Conservation (phyloP, 1,140 invertebrate genomes). For the Periplaneta americana region DNA sequence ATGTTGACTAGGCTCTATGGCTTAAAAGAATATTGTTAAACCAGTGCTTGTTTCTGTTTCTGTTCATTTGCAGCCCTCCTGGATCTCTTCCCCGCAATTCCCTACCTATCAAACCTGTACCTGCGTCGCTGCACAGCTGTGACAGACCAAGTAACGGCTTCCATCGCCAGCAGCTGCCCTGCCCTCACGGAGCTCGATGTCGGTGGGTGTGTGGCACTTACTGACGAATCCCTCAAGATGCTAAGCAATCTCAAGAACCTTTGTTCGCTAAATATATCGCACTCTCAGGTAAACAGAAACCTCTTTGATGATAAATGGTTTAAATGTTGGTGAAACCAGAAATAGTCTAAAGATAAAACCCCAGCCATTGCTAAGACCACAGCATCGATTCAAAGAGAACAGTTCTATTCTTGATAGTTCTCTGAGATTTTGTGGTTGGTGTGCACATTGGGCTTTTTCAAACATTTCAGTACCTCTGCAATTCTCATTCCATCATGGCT, state of each 20-base stretch:
- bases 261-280: background rate
- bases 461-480: too few species aligned
- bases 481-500: too few species aligned
- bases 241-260: background rate
- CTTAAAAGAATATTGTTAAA: background rate
- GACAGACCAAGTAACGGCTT: background rate
- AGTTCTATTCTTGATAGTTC: too few species aligned
- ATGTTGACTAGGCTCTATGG: too few species aligned
- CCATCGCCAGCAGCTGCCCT: background rate
- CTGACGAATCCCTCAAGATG: background rate
- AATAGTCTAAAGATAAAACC: too few species aligned
- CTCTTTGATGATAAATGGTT: too few species aligned
- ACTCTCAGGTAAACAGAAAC: background rate
- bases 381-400: too few species aligned
- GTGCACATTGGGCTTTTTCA: too few species aligned
- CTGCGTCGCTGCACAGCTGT: background rate
- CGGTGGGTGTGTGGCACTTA: background rate
- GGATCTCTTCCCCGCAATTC: background rate
- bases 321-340: too few species aligned
- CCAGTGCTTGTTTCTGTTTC: background rate
- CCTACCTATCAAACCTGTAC: background rate
- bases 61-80: background rate
- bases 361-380: too few species aligned
- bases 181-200: background rate
- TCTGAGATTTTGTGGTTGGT: too few species aligned